These are phyloP conservation scores for Porites australiensis DNA, from an alignment of 64 coral and sea anemone genomes.

Conservation along the genomic window DNA sequence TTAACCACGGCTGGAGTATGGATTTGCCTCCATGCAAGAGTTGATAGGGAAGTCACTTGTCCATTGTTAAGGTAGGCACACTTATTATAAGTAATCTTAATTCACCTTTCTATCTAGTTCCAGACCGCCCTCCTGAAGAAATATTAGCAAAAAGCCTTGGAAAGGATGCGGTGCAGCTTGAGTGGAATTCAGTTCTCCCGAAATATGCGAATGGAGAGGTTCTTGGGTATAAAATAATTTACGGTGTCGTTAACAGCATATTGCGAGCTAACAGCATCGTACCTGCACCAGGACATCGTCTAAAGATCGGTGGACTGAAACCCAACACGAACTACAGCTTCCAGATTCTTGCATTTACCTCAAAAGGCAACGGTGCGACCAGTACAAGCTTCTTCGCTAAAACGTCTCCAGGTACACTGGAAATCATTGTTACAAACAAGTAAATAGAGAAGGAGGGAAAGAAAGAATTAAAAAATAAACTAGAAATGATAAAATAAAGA, in stretches of 20 bases:
- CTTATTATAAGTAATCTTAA: too few relatives aligned
- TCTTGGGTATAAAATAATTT: background rate
- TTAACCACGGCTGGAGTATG: too few relatives aligned
- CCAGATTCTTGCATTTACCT: constrained; percentile 16
- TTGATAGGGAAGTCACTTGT: too few relatives aligned
- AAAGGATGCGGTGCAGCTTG: background rate
- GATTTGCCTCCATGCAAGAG: too few relatives aligned
- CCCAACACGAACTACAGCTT: background rate
- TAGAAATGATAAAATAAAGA: too few relatives aligned
- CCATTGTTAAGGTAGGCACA: too few relatives aligned
- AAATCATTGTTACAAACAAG: too few relatives aligned
- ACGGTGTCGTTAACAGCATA: background rate
- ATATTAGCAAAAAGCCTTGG: background rate
- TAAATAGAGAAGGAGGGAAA: too few relatives aligned
- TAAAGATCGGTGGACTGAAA: background rate
- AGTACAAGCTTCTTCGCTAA: background rate
- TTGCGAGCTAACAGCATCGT: background rate
- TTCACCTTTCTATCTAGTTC: background rate
- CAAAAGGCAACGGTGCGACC: background rate
- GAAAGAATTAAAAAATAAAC: too few relatives aligned
- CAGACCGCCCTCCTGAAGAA: constrained; percentile 15
- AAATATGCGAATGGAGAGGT: constrained; percentile 8
- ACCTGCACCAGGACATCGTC: background rate
- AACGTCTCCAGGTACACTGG: background rate
- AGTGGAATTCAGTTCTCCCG: background rate